phyloP scores from a whole-genome alignment of 37 sponge, comb jelly and placozoan species.

The Haliclona indistincta region DNA sequence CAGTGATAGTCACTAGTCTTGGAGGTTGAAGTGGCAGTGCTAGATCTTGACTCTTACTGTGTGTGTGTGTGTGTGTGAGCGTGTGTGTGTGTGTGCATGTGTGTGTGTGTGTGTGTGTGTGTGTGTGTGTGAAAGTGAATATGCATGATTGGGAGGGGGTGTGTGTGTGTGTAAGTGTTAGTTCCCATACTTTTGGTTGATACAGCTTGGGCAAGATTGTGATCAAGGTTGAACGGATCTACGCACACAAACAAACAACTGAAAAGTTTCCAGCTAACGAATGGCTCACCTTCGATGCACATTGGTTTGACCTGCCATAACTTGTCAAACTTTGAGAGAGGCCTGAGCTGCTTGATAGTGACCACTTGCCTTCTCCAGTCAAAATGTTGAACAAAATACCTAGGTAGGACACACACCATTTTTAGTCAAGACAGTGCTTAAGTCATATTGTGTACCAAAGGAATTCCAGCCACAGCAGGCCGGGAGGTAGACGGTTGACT shows the following conservation, averaged over 20 bases:
- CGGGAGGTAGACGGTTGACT: not conserved
- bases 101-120: conserved; percentile 3
- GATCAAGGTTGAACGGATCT: not conserved
- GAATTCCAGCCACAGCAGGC: conserved; percentile 60
- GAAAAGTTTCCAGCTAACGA: not conserved
- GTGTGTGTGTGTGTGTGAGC: not conserved
- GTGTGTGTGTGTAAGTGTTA: not conserved
- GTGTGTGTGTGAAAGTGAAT: not conserved
- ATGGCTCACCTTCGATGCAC: conserved; percentile 76
- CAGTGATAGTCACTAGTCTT: too few species aligned
- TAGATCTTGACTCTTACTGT: not conserved
- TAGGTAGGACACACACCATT: not conserved
- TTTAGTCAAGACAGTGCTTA: not conserved
- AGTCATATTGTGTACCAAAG: conserved; percentile 39
- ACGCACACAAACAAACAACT: not conserved
- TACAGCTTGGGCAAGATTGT: not conserved
- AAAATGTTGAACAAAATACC: conserved; percentile 60
- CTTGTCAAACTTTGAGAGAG: conserved; percentile 81
- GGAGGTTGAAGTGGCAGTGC: not conserved
- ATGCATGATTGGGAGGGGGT: not conserved
- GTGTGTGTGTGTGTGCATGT: conserved; percentile 4
- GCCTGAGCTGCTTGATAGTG: conserved; percentile 43
- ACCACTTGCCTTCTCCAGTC: conserved; percentile 72
- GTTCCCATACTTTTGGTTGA: not conserved
- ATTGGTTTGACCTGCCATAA: conserved; percentile 64